Evolutionary conservation across 1,140 invertebrate species (phyloP), one percentile per base, ranked within the genome.

Genomic region (Drosophila ananassae): DNA sequence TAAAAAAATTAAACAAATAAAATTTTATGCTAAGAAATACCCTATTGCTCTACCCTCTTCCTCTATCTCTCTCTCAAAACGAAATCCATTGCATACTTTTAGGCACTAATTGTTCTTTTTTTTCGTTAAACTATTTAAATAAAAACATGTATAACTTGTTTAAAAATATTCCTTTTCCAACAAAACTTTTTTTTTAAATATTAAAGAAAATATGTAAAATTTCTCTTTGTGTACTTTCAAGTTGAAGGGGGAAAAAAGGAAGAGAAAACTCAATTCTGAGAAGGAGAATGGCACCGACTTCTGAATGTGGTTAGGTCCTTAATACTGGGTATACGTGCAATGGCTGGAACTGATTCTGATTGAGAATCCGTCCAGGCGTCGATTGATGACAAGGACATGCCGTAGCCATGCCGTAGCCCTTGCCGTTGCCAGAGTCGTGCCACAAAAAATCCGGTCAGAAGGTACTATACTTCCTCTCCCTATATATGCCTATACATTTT

Each of bases 361-460:
- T 80, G 73, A 66, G 62, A 68, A 73, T 71, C 73, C 63, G 48
- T 67, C 60, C 60, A 48, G 34, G 60, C 52, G 17, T 30, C 57
- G 25, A 61, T 66, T 66, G 62, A 66, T 66, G 62, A 53, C 57
- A 51, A 59, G 69, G 59, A 78, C 63, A 17, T 21, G 41, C n/a
- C 13, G 41, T 21, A 41, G 41, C 41, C n/a, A 21, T 17, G 17
- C 17, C 17, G 17, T 17, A 17, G 17, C n/a, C n/a, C n/a, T 9
- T 34, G 63, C 37, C 28, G 39, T 21, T 37, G 64, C 28, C 28
- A 30, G 53, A 52, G 46, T 44, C 55, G 24, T 7, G 30, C 61
- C 17, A 22, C 25, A 41, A 30, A 62, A 68, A 68, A 51, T 68
- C 34, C 41, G 34, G 17, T 32, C 32, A 32, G 50, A 64, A 28